Base-by-base conservation (phyloP, 2,888 invertebrate species). In the Leptinotarsa juncta region DNA sequence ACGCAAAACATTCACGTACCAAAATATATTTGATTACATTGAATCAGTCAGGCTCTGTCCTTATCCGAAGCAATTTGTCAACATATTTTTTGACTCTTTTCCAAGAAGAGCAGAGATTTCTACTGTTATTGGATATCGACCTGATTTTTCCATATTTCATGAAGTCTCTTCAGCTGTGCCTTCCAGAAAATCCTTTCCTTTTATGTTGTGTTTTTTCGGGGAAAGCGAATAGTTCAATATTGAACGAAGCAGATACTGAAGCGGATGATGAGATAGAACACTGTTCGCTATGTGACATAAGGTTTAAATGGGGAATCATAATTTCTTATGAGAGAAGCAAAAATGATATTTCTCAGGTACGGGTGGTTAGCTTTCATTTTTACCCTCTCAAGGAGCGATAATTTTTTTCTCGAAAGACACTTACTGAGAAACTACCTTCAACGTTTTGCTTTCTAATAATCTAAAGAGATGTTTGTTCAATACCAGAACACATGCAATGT, bases 131-230 rank as follows among this genome's bases (percentile, higher is more conserved):
- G n/a, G 62, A 32, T 62, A 62, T 62, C 62, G 62, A 62, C n/a
- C 42, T n/a, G 62, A 62, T 62, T 62, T 42, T 62, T 62, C 62
- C 62, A 62, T 62, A 62, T 62, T 62, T 42, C 42, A 62, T 62
- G 62, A 62, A 62, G 62, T 62, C 26, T 32, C 5, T 62, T 42
- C 62, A 62, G 62, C 62, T 62, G 62, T 42, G 42, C 32, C 42
- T 32, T 62, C 42, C 42, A 14, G n/a, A 62, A 42, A 42, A 62
- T 42, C 62, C 16, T 5, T 42, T 10, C 32, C 62, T 62, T 32
- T 62, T 62, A 62, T 62, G 42, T 62, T 62, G 62, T 62, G 42
- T 62, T 62, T 62, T 51, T 32, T 62, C 4, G 7, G 62, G 15
- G 15, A 16, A 16, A n/a, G 62, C 32, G 16, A 15, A 62, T 62